These are phyloP conservation scores for Condylura cristata DNA, from an alignment of 2,113 vertebrate genomes.

Conservation along the genomic window DNA sequence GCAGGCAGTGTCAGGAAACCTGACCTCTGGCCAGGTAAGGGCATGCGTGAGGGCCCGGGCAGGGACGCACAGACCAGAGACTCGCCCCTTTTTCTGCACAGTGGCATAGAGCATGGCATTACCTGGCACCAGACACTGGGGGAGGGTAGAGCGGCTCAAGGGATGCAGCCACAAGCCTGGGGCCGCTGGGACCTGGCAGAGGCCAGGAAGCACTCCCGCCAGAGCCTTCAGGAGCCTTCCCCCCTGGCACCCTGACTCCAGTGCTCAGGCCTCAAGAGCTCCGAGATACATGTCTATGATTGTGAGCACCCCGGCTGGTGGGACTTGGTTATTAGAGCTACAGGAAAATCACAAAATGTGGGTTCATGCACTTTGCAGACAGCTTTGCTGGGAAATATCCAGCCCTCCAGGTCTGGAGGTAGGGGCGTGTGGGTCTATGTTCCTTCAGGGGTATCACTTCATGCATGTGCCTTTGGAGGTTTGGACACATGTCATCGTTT, in stretches of 20 bases:
- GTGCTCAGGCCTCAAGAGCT: background rate
- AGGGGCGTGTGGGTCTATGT: background rate
- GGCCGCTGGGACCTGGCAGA: background rate
- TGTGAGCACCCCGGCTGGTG: background rate
- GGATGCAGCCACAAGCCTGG: background rate
- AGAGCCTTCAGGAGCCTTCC: background rate
- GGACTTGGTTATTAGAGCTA: background rate
- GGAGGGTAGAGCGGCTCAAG: background rate
- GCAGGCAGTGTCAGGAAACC: background rate
- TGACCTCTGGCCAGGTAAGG: background rate
- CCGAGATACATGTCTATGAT: background rate
- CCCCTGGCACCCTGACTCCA: background rate
- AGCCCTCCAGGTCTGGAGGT: accelerated
- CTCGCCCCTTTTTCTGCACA: background rate
- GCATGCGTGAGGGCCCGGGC: background rate
- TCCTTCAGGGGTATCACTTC: background rate
- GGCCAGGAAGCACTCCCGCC: background rate
- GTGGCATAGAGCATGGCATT: background rate
- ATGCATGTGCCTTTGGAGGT: background rate
- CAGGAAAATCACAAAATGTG: background rate
- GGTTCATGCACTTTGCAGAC: background rate
- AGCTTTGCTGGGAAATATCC: background rate
- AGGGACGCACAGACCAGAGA: background rate
- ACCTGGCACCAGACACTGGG: background rate
- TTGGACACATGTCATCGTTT: background rate